Conservation (phyloP, 2,888 invertebrate species). For the Anorthoa munda region DNA sequence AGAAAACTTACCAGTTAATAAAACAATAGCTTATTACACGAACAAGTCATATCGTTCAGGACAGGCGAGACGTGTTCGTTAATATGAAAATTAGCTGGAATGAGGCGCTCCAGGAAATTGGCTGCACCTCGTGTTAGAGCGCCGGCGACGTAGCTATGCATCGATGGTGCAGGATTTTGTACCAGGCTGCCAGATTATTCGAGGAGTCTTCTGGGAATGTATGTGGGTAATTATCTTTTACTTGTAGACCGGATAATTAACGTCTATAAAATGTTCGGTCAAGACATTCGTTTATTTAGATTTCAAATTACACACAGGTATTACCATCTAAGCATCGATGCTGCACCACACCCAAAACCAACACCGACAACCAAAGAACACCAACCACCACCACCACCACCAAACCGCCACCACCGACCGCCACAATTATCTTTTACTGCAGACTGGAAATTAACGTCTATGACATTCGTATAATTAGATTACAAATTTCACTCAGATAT, state of each 20-base stretch:
- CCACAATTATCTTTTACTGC: neutral
- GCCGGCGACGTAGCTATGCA: slow-evolving; percentile 49
- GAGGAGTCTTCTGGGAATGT: slow-evolving; percentile 29
- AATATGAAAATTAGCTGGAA: slow-evolving; percentile 80
- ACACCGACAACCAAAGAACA: too few relatives aligned
- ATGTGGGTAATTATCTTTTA: neutral
- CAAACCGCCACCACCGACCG: too few relatives aligned
- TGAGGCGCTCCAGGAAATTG: slow-evolving; percentile 76
- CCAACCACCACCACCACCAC: too few relatives aligned
- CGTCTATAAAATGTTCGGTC: neutral
- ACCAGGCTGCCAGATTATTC: slow-evolving; percentile 18
- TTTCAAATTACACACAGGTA: too few relatives aligned
- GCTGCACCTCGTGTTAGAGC: slow-evolving; percentile 58
- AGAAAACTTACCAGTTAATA: slow-evolving; percentile 53
- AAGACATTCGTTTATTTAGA: too few relatives aligned
- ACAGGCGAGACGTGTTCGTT: slow-evolving; percentile 75
- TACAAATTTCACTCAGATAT: too few relatives aligned
- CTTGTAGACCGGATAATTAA: neutral
- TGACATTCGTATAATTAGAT: neutral
- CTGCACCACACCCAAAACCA: too few relatives aligned
- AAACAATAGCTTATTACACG: slow-evolving; percentile 60
- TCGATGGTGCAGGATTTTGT: slow-evolving; percentile 47
- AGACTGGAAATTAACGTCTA: neutral
- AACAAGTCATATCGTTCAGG: slow-evolving; percentile 63
- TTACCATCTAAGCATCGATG: too few relatives aligned